Conservation (phyloP, 2,888 invertebrate genomes). For the Gerosis bhagava region DNA sequence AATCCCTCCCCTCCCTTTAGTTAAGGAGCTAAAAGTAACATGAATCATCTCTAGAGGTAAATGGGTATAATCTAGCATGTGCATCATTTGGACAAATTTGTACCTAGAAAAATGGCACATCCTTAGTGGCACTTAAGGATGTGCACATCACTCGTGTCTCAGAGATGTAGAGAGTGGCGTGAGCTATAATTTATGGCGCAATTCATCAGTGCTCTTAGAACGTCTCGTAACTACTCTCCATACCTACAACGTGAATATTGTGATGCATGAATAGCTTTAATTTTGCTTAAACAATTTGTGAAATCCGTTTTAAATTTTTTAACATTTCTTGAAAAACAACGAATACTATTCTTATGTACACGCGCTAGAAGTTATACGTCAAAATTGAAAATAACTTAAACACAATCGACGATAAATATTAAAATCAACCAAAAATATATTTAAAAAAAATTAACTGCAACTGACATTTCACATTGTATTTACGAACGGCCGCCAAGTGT, state of each 20-base stretch:
- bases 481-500: neutral
- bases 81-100: conserved; percentile 18
- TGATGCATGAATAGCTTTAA: conserved; percentile 2
- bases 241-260: conserved; percentile 2
- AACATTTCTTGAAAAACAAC: no score
- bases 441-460: no score
- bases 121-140: conserved; percentile 36
- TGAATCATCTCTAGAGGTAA: neutral
- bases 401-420: no score
- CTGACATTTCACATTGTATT: no score
- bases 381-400: no score
- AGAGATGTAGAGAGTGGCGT: conserved; percentile 33
- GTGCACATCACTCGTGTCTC: conserved; percentile 36
- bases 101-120: conserved; percentile 34
- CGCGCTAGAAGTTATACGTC: no score
- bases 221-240: conserved; percentile 6
- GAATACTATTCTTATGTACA: no score
- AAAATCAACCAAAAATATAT: no score
- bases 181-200: conserved; percentile 38
- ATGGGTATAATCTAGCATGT: neutral
- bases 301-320: neutral
- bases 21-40: no score
- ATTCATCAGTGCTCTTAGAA: conserved; percentile 37
- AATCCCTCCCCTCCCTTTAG: no score
- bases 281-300: neutral